Evolutionary conservation across 2,113 vertebrate genomes (phyloP), one percentile per base, ranked within the genome.

Genomic region (Acrocephalus kingi): DNA sequence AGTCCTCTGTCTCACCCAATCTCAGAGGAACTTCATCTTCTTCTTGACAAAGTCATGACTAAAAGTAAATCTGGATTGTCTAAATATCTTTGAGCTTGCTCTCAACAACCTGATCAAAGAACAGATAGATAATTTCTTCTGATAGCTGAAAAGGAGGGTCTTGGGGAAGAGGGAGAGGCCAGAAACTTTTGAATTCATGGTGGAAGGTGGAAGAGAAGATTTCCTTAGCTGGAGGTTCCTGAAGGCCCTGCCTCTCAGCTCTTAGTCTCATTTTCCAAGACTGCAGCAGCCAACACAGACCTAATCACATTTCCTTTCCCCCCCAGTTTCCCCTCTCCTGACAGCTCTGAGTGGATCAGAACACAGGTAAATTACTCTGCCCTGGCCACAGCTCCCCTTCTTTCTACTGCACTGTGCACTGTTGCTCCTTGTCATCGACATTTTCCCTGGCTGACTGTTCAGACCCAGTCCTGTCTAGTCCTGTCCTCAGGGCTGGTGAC

Each of bases 331-430:
- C 31, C 4, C 15, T 84, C n/a, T 81, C 24, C 46, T 90, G 31
- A 5, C 61, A 74, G 12, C 58, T 54, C 28, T 9, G 15, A 46
- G 31, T 13, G 59, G 25, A 71, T 28, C n/a, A 74, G 52, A 87
- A 75, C 68, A 54, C 16, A 54, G 67, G 11, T 4, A 72, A 30
- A 48, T 71, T 75, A 22, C 24, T 81, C 14, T 66, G 35, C 18
- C 21, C 31, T 49, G 28, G 10, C 30, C 49, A 28, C 35, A 66
- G 7, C 3, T 69, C 16, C 12, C 3, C 25, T 52, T 81, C 51
- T 28, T 90, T 66, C 37, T 69, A 11, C 30, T 54, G 39, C 0
- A 0, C 17, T 62, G 9, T 33, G 22, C 9, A 22, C 7, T 25
- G 10, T 16, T 69, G 21, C 21, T 64, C 45, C 27, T 77, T 1